Evolutionary conservation across 2,888 invertebrate species (phyloP).

Genomic region (Mimas tiliae): DNA sequence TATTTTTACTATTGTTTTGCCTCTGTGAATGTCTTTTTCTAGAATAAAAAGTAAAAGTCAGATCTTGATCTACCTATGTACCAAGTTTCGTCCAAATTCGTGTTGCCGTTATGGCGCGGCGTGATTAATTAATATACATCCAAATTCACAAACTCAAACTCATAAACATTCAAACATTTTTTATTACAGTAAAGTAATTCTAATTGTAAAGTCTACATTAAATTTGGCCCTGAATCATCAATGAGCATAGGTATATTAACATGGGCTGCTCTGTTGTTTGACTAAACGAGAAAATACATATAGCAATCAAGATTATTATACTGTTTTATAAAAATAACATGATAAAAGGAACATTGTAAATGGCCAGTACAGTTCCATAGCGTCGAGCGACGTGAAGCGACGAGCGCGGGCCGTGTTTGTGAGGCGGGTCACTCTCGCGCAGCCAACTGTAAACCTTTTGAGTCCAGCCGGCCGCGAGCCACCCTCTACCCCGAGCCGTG

Average conservation of each 20-base stretch:
- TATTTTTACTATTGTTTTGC: too few species aligned
- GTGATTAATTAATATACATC: too few species aligned
- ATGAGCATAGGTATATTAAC: background rate
- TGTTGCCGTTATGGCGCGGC: too few species aligned
- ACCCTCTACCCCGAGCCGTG: constrained; percentile 43
- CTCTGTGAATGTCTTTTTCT: too few species aligned
- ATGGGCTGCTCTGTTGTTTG: background rate
- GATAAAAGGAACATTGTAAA: constrained; percentile 48
- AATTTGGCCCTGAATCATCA: too few species aligned
- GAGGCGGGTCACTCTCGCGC: constrained; percentile 83
- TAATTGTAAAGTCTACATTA: too few species aligned
- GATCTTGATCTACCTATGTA: too few species aligned
- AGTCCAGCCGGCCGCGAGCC: constrained; percentile 74
- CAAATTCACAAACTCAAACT: too few species aligned
- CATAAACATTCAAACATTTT: too few species aligned
- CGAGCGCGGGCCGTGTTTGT: constrained; percentile 72
- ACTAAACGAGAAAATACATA: constrained; percentile 1
- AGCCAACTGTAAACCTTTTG: constrained; percentile 83
- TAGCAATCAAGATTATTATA: constrained; percentile 24
- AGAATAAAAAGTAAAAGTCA: too few species aligned
- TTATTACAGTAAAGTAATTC: too few species aligned
- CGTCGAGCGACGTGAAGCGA: constrained; percentile 59
- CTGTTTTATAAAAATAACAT: constrained; percentile 23
- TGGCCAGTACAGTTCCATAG: constrained; percentile 66
- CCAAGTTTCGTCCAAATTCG: too few species aligned